A percentile compares a stretch with the other conserved stretches of the same genome.
These are phyloP conservation scores for Melanocharis versteri DNA, from an alignment of 2,113 vertebrate species.

Conservation along the genomic window DNA sequence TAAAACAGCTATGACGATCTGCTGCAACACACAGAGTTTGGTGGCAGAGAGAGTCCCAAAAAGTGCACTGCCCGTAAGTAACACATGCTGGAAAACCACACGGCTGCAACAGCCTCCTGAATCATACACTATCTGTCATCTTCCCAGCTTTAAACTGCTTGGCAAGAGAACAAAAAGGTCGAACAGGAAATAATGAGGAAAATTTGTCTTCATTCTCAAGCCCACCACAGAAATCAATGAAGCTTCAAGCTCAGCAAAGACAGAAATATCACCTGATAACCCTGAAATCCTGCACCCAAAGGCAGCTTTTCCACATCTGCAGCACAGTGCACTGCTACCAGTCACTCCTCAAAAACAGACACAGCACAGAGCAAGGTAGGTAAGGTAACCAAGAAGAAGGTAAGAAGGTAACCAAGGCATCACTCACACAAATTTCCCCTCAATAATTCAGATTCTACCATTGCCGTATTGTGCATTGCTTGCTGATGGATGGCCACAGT, in stretches of 20 bases:
- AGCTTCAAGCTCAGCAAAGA: not conserved
- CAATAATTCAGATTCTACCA: not conserved
- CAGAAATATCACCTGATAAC: rapidly evolving
- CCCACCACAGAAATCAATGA: not conserved
- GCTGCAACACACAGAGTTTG: not conserved
- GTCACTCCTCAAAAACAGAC: not conserved
- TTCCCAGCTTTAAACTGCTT: not conserved
- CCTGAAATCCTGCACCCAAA: not conserved
- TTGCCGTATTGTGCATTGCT: rapidly evolving
- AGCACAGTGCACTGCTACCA: not conserved
- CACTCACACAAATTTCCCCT: not conserved
- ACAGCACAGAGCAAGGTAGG: not conserved
- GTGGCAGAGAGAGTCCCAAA: not conserved
- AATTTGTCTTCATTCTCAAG: not conserved
- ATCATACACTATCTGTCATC: not conserved
- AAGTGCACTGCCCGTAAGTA: not conserved
- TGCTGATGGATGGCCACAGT: not conserved
- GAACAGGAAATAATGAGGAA: not conserved
- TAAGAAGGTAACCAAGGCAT: not conserved
- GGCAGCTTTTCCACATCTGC: not conserved
- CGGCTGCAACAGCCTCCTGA: not conserved
- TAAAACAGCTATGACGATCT: not conserved
- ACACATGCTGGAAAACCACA: not conserved
- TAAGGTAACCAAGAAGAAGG: too few relatives aligned
- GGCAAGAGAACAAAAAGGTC: not conserved